Percentiles rank a stretch among this genome's conserved stretches.
These are phyloP conservation scores for Escarpia spicata DNA, from an alignment of 2,888 invertebrate species.

Conservation along the genomic window DNA sequence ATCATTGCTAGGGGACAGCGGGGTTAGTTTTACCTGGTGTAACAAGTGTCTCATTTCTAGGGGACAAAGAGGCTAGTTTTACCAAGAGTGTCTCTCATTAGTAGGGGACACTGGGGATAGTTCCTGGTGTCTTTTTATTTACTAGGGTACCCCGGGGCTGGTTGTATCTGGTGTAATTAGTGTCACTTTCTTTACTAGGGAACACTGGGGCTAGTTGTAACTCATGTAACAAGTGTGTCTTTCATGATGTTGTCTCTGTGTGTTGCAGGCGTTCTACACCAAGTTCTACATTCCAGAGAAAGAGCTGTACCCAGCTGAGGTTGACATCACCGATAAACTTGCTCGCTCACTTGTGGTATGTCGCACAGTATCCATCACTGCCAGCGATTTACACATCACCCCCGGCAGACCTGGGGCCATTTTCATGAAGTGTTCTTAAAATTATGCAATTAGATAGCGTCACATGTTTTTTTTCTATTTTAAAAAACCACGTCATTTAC, in stretches of 20 bases:
- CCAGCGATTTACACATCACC: neutral
- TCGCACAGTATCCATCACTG: neutral
- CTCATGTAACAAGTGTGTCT: neutral
- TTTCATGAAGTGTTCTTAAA: no score
- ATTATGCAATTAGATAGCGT: no score
- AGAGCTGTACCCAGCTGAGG: constrained; percentile 58
- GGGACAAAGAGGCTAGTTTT: no score
- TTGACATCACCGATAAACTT: constrained; percentile 63
- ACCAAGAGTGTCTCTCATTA: no score
- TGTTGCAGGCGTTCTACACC: constrained; percentile 58
- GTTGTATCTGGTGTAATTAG: neutral
- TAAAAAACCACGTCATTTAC: no score
- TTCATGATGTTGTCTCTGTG: neutral
- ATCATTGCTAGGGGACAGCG: no score
- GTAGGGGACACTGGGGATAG: no score
- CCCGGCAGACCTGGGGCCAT: no score
- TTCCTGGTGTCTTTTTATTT: neutral
- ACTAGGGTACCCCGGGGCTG: neutral
- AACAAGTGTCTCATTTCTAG: no score
- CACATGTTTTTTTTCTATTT: no score
- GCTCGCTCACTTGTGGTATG: constrained; percentile 56
- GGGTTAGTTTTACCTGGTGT: no score
- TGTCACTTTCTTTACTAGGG: neutral
- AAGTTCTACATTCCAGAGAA: constrained; percentile 63
- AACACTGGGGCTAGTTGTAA: neutral